These are phyloP conservation scores for Torymus tubicola DNA, from an alignment of 2,888 invertebrate species.

Conservation along the genomic window DNA sequence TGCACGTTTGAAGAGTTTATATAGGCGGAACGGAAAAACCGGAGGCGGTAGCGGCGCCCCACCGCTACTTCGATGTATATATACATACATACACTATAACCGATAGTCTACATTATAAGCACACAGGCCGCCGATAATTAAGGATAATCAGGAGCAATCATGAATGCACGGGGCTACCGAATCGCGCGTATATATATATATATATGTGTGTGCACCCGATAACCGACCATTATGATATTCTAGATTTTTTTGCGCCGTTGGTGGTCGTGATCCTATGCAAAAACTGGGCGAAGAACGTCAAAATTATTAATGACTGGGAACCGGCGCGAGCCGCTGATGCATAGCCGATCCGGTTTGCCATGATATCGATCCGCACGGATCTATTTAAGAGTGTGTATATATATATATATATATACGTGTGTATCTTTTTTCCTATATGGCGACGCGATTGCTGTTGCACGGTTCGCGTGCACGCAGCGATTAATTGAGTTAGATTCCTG, in stretches of 20 bases:
- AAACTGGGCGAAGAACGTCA: constrained; percentile 30
- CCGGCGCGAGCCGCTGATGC: constrained; percentile 6
- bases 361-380: neutral
- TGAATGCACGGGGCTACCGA: neutral
- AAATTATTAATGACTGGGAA: constrained; percentile 37
- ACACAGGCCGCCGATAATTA: constrained; percentile 18
- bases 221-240: no score
- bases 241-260: no score
- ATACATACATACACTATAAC: no score
- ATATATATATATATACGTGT: neutral
- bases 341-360: constrained; percentile 30
- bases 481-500: constrained; percentile 5
- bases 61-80: no score
- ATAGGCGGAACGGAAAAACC: no score
- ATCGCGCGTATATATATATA: no score
- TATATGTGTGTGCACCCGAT: no score
- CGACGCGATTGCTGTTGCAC: neutral
- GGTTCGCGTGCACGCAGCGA: neutral
- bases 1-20: no score
- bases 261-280: constrained; percentile 8
- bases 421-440: neutral
- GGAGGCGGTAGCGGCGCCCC: no score
- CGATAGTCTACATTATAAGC: neutral
- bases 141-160: constrained; percentile 41
- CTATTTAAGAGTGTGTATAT: neutral